A percentile compares a stretch with the other conserved stretches of the same genome.
phyloP scores from a whole-genome alignment of 2,888 invertebrate genomes.

The Ecliptopera silaceata region DNA sequence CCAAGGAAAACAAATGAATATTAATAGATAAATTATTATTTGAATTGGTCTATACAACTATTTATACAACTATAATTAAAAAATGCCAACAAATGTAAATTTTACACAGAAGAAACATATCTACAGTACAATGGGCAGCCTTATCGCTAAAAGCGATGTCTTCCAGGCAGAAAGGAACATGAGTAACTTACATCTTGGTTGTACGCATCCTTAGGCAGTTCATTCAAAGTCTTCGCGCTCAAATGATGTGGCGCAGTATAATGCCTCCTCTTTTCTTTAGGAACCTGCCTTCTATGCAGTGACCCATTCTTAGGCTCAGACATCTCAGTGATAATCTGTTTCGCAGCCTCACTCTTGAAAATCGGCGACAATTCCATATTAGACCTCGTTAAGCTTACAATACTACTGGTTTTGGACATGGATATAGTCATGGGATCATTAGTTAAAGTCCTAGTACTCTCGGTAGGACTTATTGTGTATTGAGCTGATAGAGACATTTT shows the following conservation, averaged over 20 bases:
- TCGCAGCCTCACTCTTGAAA: constrained; percentile 93
- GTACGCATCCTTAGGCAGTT: constrained; percentile 74
- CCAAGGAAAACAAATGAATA: too few relatives aligned
- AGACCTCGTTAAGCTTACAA: constrained; percentile 71
- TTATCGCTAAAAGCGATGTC: too few relatives aligned
- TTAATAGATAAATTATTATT: too few relatives aligned
- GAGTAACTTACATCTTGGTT: constrained; percentile 72
- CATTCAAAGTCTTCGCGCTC: constrained; percentile 84
- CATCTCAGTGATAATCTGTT: constrained; percentile 93
- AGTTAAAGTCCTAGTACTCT: constrained; percentile 72
- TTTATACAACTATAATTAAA: too few relatives aligned
- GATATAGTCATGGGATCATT: constrained; percentile 68
- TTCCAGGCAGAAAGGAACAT: background rate
- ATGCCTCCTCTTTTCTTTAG: constrained; percentile 92
- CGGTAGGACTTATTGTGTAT: constrained; percentile 75
- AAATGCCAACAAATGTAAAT: too few relatives aligned
- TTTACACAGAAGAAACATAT: too few relatives aligned
- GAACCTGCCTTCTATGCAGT: constrained; percentile 86
- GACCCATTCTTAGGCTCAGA: constrained; percentile 83
- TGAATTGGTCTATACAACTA: too few relatives aligned
- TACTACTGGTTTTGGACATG: constrained; percentile 75
- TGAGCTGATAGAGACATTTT: constrained; percentile 71
- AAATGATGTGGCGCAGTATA: constrained; percentile 93
- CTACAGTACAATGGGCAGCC: too few relatives aligned
- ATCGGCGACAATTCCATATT: constrained; percentile 88